phyloP scores from a whole-genome alignment of 2,797 vertebrate genomes.

The Manis pentadactyla region DNA sequence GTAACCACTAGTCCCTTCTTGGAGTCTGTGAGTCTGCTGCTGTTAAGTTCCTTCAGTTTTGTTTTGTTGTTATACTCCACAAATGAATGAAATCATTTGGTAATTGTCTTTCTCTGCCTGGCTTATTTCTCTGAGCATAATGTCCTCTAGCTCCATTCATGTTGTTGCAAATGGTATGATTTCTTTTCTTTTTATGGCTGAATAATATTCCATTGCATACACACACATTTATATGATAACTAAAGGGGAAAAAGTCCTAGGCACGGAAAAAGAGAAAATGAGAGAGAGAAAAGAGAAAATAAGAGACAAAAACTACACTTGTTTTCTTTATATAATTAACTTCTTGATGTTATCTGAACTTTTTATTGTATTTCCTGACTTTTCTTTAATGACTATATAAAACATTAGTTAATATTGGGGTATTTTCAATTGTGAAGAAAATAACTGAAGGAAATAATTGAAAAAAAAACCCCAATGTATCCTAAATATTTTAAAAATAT shows the following conservation, averaged over 20 bases:
- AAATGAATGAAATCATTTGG: too few species aligned
- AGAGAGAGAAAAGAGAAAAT: rapidly evolving
- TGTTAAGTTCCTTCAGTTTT: too few species aligned
- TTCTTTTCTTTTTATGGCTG: too few species aligned
- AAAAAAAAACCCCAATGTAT: neutral
- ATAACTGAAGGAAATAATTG: slow-evolving; percentile 1
- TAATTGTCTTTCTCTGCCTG: too few species aligned
- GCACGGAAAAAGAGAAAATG: neutral
- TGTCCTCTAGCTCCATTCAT: too few species aligned
- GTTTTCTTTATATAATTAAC: neutral
- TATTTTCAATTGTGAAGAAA: neutral
- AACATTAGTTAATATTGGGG: neutral
- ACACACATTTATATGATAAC: neutral
- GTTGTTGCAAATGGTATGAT: too few species aligned
- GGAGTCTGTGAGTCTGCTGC: too few species aligned
- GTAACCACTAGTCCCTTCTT: too few species aligned
- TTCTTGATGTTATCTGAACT: neutral
- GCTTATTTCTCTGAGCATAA: too few species aligned
- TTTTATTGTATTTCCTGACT: neutral
- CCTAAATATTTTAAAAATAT: neutral
- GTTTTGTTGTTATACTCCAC: too few species aligned
- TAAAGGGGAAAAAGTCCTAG: neutral
- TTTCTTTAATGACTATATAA: neutral
- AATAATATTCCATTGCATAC: neutral
- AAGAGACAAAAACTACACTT: neutral